Conservation (phyloP, 2,797 vertebrate genomes). For the Vireo griseus region DNA sequence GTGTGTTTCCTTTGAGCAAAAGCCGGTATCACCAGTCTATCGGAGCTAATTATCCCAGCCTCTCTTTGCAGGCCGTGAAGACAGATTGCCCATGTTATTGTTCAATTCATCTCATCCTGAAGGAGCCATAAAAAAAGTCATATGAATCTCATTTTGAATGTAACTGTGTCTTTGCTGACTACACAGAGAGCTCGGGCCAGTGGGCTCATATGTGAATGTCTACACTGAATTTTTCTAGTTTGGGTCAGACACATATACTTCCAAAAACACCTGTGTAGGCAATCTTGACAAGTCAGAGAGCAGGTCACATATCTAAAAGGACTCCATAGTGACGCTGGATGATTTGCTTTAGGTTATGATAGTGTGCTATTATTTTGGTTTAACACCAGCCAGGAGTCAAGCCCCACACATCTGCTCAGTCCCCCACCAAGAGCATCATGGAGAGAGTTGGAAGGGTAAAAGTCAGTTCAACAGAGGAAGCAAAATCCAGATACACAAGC, state of each 20-base stretch:
- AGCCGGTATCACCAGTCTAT: neutral
- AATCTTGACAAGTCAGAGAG: neutral
- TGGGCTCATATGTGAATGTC: neutral
- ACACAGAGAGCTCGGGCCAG: neutral
- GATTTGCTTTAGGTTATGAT: neutral
- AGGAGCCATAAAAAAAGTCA: neutral
- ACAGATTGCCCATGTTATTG: neutral
- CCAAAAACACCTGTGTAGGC: neutral
- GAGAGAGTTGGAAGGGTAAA: fast-evolving
- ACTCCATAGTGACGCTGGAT: neutral
- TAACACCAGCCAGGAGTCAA: neutral
- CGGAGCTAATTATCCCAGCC: neutral
- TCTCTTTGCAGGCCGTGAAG: neutral
- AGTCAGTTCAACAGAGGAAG: neutral
- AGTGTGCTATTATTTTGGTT: neutral
- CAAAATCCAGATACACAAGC: fast-evolving
- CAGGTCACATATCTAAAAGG: neutral
- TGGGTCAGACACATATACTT: neutral
- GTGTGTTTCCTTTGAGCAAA: neutral
- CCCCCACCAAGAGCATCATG: fast-evolving
- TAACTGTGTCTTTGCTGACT: neutral
- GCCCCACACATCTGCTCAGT: neutral
- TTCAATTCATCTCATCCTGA: neutral
- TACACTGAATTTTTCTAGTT: neutral
- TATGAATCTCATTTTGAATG: neutral